These are phyloP conservation scores for Oceanodroma tethys DNA, from an alignment of 2,113 vertebrate genomes.

Conservation along the genomic window DNA sequence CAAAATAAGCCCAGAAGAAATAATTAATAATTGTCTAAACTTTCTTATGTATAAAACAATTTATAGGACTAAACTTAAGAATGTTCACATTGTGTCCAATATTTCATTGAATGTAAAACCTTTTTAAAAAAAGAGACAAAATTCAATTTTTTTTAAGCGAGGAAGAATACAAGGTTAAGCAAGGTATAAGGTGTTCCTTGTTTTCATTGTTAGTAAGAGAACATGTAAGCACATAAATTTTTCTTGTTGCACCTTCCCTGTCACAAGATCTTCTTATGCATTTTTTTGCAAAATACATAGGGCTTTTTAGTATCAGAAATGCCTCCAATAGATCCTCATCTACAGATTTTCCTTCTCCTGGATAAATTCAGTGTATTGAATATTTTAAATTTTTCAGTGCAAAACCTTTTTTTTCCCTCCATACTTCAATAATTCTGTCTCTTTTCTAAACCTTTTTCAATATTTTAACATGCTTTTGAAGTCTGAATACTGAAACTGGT, in stretches of 20 bases:
- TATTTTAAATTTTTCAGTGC: neutral
- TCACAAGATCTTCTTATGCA: accelerated
- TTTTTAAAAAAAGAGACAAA: neutral
- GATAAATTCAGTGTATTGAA: neutral
- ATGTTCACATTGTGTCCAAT: neutral
- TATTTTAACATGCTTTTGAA: neutral
- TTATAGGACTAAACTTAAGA: neutral
- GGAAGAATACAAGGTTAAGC: neutral
- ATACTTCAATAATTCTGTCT: neutral
- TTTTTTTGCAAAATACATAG: neutral
- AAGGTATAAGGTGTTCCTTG: neutral
- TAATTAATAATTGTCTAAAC: neutral
- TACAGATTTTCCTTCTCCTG: neutral
- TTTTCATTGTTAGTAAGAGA: neutral
- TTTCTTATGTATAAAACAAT: neutral
- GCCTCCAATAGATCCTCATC: neutral
- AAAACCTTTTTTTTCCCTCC: neutral
- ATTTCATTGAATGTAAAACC: neutral
- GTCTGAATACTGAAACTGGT: neutral
- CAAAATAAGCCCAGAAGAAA: neutral
- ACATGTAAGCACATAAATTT: neutral
- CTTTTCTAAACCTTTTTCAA: neutral
- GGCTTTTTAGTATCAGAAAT: neutral
- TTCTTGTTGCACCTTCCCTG: neutral
- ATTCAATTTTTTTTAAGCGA: neutral